These are phyloP conservation scores for Melanotaenia duboulayi DNA, from an alignment of 2,113 vertebrate genomes.

Conservation along the genomic window DNA sequence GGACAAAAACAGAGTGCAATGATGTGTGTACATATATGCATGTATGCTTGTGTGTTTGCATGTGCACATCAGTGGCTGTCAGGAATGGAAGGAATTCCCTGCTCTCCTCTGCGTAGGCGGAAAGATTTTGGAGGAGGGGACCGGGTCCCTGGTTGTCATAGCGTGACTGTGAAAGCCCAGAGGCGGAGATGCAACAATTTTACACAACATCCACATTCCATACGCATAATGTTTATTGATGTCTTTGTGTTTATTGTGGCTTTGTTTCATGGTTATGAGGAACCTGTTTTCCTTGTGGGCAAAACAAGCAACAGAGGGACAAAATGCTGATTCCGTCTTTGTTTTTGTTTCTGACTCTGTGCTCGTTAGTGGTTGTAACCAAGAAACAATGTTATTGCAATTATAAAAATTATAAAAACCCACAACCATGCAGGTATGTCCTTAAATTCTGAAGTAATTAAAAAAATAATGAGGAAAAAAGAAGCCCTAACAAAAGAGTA, in stretches of 20 bases:
- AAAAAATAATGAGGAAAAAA: neutral
- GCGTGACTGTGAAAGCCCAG: slow-evolving; percentile 27
- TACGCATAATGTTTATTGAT: neutral
- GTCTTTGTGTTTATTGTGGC: neutral
- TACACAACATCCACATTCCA: slow-evolving; percentile 58
- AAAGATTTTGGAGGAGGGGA: slow-evolving; percentile 29
- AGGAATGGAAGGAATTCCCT: slow-evolving; percentile 74
- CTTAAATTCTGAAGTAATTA: neutral
- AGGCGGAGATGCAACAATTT: slow-evolving; percentile 31
- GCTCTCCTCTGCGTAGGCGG: slow-evolving; percentile 38
- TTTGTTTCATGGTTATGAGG: slow-evolving; percentile 22
- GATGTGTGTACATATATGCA: neutral
- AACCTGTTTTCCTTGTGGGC: slow-evolving; percentile 38
- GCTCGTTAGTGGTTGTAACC: neutral
- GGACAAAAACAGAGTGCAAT: neutral
- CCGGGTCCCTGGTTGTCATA: slow-evolving; percentile 18
- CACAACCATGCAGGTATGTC: slow-evolving; percentile 1
- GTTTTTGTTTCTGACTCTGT: neutral
- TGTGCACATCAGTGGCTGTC: slow-evolving; percentile 34
- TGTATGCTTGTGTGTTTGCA: slow-evolving; percentile 29
- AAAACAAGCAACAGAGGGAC: neutral
- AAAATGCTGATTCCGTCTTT: neutral
- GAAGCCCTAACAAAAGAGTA: neutral
- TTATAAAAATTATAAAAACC: slow-evolving; percentile 16
- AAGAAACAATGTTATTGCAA: neutral